Percentiles rank a stretch among this genome's conserved stretches.
Conservation (phyloP, 2,888 invertebrate species). For the Mellilla xanthometata region DNA sequence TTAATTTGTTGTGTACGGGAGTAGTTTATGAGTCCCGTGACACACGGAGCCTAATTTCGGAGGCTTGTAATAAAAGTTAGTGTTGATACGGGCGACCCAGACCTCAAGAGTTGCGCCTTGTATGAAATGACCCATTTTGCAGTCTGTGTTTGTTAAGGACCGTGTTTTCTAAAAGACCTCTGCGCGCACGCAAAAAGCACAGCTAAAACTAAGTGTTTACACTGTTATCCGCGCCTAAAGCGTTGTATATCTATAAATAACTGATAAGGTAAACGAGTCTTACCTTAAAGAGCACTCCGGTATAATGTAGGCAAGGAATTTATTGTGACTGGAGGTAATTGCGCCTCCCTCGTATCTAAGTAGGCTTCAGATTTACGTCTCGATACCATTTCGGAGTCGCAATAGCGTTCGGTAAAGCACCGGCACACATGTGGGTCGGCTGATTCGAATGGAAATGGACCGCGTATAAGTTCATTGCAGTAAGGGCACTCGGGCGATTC, state of each 20-base stretch:
- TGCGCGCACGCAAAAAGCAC: too few relatives aligned
- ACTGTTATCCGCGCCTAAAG: too few relatives aligned
- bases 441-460: slow-evolving; percentile 32
- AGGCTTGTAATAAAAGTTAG: slow-evolving; percentile 17
- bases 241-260: slow-evolving; percentile 11
- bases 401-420: slow-evolving; percentile 33
- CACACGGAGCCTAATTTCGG: slow-evolving; percentile 8
- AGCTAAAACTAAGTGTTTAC: too few relatives aligned
- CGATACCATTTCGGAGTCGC: slow-evolving; percentile 32
- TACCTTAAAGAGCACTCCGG: slow-evolving; percentile 10
- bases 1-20: slow-evolving; percentile 11
- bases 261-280: slow-evolving; percentile 15
- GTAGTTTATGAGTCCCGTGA: slow-evolving; percentile 16
- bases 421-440: slow-evolving; percentile 32
- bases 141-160: too few relatives aligned
- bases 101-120: background rate
- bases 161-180: too few relatives aligned
- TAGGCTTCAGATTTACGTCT: slow-evolving; percentile 34
- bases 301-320: slow-evolving; percentile 16
- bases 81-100: slow-evolving; percentile 5
- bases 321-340: slow-evolving; percentile 23
- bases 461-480: background rate
- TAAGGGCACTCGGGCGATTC: background rate
- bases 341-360: slow-evolving; percentile 24
- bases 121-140: background rate